A percentile compares a stretch with the other conserved stretches of the same genome.
phyloP scores from a whole-genome alignment of 1,140 invertebrate genomes.

The Zaprionus lachaisei region DNA sequence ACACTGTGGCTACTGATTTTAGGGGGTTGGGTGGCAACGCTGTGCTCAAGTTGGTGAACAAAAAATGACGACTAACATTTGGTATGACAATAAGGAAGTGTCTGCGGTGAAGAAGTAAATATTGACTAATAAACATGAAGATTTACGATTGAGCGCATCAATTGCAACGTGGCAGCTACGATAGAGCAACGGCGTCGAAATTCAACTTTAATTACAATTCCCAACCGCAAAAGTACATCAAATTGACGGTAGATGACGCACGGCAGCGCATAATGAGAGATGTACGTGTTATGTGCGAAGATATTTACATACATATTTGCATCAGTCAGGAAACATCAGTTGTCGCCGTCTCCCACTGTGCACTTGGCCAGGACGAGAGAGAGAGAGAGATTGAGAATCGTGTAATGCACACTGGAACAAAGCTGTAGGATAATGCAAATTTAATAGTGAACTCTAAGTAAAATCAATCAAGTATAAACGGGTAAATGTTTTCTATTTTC shows the following conservation, averaged over 20 bases:
- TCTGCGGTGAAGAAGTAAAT: conserved; percentile 4
- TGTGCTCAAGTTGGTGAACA: neutral
- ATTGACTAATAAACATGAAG: conserved; percentile 31
- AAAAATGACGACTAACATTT: neutral
- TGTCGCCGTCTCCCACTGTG: neutral
- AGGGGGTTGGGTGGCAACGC: conserved; percentile 16
- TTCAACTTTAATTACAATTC: conserved; percentile 57
- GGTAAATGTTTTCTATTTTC: neutral
- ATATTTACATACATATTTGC: neutral
- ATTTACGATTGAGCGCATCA: conserved; percentile 6
- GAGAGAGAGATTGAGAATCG: conserved; percentile 5
- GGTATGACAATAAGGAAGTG: conserved; percentile 25
- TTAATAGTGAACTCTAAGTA: neutral
- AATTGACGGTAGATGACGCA: neutral
- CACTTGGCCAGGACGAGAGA: neutral
- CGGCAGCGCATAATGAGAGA: conserved; percentile 1
- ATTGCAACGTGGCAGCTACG: neutral
- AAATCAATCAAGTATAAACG: neutral
- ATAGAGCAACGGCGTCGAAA: conserved; percentile 10
- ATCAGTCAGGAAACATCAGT: conserved; percentile 25
- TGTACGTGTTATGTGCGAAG: neutral
- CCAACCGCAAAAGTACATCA: conserved; percentile 16
- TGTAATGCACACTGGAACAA: conserved; percentile 19
- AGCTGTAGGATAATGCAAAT: neutral
- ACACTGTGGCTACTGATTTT: neutral